A percentile compares a stretch with the other conserved stretches of the same genome.
Evolutionary conservation across 1,140 invertebrate genomes (phyloP).

Genomic region (Drosophila ambigua): DNA sequence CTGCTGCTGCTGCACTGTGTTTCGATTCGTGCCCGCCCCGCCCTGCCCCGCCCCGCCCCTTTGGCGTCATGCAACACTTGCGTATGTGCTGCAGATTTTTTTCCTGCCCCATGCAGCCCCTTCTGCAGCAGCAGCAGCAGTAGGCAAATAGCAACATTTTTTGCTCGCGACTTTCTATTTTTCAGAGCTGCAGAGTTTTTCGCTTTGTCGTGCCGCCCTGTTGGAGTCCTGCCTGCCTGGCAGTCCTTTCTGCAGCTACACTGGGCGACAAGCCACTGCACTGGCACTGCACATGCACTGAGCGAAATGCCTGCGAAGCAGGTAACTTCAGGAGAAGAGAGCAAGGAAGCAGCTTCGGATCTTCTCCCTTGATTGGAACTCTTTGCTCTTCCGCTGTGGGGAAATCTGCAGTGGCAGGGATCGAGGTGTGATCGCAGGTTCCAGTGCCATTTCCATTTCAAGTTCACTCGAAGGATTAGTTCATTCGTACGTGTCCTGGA

Average conservation of each 20-base stretch:
- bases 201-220: slow-evolving; percentile 23
- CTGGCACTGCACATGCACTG: no score
- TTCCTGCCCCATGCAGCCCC: slow-evolving; percentile 14
- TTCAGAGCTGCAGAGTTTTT: slow-evolving; percentile 48
- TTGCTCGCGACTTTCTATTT: slow-evolving; percentile 56
- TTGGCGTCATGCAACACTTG: slow-evolving; percentile 63
- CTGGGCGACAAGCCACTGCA: slow-evolving; percentile 16
- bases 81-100: slow-evolving; percentile 41
- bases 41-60: slow-evolving; percentile 42
- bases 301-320: no score
- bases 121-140: slow-evolving; percentile 42
- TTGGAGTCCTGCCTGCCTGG: no score
- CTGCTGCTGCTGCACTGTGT: slow-evolving; percentile 47
- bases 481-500: slow-evolving; percentile 44
- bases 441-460: background rate
- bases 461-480: slow-evolving; percentile 37
- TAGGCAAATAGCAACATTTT: slow-evolving; percentile 58
- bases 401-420: no score
- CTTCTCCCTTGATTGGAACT: no score
- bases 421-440: no score
- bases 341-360: no score
- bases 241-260: slow-evolving; percentile 11
- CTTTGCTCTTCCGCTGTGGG: no score
- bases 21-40: background rate
- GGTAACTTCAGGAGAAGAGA: no score